Evolutionary conservation across 2,113 vertebrate species (phyloP).

Genomic region (Mola mola): DNA sequence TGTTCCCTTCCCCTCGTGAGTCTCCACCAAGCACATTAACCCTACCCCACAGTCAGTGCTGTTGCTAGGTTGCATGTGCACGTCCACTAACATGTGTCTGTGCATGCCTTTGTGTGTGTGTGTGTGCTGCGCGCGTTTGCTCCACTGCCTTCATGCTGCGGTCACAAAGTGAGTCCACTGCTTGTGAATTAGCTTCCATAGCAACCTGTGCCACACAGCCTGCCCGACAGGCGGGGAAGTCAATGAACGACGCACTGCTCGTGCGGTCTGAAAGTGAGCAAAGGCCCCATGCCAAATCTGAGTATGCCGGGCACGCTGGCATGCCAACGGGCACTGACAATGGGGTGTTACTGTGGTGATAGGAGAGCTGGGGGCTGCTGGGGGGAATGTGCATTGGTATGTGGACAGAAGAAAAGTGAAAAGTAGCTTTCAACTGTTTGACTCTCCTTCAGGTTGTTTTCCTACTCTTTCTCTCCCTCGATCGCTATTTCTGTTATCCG

Average conservation of each 20-base stretch:
- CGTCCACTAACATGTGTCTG: slow-evolving; percentile 16
- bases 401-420: slow-evolving; percentile 51
- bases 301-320: slow-evolving; percentile 44
- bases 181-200: slow-evolving; percentile 79
- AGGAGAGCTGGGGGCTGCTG: slow-evolving; percentile 7
- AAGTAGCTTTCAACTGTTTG: slow-evolving; percentile 43
- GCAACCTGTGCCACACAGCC: slow-evolving; percentile 68
- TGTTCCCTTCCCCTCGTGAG: neutral
- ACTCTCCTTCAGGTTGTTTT: slow-evolving; percentile 39
- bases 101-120: slow-evolving; percentile 21
- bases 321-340: slow-evolving; percentile 48
- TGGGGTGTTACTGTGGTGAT: slow-evolving; percentile 50
- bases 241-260: slow-evolving; percentile 49
- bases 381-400: slow-evolving; percentile 40
- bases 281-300: slow-evolving; percentile 56
- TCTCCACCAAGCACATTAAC: slow-evolving; percentile 20
- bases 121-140: slow-evolving; percentile 24
- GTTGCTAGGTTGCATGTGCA: slow-evolving; percentile 58
- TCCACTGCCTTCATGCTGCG: slow-evolving; percentile 48
- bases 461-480: slow-evolving; percentile 39
- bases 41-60: slow-evolving; percentile 5
- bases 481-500: slow-evolving; percentile 57
- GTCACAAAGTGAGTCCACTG: slow-evolving; percentile 51
- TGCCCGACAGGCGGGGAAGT: slow-evolving; percentile 38
- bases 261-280: slow-evolving; percentile 62